Conservation (phyloP, 2,797 vertebrate genomes). For the Enteromius thamalakanensis region DNA sequence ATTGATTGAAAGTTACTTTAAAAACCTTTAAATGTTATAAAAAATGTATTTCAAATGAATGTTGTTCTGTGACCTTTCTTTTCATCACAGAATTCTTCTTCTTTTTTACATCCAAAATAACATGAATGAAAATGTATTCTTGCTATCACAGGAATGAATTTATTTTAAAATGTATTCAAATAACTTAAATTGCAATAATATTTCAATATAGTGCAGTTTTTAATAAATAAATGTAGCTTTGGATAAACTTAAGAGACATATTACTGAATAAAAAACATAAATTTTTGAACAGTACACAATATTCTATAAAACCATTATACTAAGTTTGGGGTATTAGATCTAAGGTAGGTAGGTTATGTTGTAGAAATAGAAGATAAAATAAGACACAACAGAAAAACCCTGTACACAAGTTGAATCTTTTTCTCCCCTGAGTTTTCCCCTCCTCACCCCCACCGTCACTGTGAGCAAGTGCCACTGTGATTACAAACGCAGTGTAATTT, state of each 20-base stretch:
- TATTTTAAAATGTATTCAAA: background rate
- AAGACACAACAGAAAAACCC: background rate
- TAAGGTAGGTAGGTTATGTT: background rate
- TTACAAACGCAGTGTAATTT: slow-evolving; percentile 53
- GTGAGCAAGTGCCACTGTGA: slow-evolving; percentile 43
- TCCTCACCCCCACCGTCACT: background rate
- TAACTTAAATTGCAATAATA: background rate
- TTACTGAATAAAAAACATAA: background rate
- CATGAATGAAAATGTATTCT: background rate
- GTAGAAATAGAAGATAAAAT: background rate
- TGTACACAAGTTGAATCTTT: background rate
- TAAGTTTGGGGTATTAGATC: background rate
- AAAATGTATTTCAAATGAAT: no score
- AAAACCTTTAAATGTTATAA: no score
- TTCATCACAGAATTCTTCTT: background rate
- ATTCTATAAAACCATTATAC: slow-evolving; percentile 1
- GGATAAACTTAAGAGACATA: background rate
- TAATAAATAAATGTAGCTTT: background rate
- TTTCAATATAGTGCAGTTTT: background rate
- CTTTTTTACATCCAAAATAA: background rate
- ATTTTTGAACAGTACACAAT: background rate
- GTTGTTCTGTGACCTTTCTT: no score
- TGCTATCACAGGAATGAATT: background rate
- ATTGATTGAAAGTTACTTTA: no score
- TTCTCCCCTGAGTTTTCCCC: background rate